phyloP scores from a whole-genome alignment of 2,888 invertebrate species.

The Rhingia rostrata region DNA sequence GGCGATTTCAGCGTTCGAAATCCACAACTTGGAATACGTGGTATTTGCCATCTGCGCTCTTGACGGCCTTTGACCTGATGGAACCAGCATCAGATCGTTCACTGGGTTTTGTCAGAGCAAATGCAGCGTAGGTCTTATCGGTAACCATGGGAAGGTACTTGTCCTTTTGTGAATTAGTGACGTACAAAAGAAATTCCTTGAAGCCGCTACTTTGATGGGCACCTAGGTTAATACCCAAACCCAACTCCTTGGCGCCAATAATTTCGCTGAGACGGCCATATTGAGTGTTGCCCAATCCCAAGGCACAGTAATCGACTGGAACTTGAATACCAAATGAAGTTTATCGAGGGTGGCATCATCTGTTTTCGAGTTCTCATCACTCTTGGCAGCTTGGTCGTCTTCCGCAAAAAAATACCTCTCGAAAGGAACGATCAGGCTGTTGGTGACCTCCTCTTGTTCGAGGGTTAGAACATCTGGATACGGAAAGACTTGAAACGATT shows the following conservation, averaged over 20 bases:
- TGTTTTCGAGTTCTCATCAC: constrained; percentile 91
- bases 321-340: constrained; percentile 95
- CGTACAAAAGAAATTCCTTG: constrained; percentile 96
- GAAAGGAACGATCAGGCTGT: constrained; percentile 92
- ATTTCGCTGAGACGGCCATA: constrained; percentile 96
- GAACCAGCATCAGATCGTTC: constrained; percentile 98
- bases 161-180: constrained; percentile 93
- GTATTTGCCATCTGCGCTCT: constrained; percentile 93
- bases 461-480: constrained; percentile 92
- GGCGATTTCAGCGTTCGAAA: constrained; percentile 97
- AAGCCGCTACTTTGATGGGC: constrained; percentile 98
- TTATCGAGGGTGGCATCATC: constrained; percentile 89
- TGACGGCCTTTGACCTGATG: constrained; percentile 92
- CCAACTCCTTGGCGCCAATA: constrained; percentile 96
- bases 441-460: constrained; percentile 93
- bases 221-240: constrained; percentile 96
- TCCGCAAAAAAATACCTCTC: constrained; percentile 92
- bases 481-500: constrained; percentile 95
- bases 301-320: constrained; percentile 92
- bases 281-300: constrained; percentile 95
- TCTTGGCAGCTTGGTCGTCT: constrained; percentile 93
- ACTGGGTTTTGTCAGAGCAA: constrained; percentile 96
- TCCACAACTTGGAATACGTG: constrained; percentile 98
- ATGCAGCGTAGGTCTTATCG: constrained; percentile 92
- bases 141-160: constrained; percentile 96